phyloP scores from a whole-genome alignment of 2,797 vertebrate genomes.

The Fringilla coelebs region DNA sequence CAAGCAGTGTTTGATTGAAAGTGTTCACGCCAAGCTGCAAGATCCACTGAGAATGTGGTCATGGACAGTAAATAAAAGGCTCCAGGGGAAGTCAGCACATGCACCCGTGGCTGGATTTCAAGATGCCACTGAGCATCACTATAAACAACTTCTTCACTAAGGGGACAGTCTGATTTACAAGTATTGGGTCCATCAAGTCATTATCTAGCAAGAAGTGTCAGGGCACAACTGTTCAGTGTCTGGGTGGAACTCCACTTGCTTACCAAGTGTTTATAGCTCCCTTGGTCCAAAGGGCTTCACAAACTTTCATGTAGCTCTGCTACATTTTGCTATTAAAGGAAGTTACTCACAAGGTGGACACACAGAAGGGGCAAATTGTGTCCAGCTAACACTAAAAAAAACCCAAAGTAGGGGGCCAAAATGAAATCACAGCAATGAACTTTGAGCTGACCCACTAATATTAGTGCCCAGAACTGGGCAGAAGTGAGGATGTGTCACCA shows the following conservation, averaged over 20 bases:
- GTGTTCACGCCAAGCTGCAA: background rate
- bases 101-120: background rate
- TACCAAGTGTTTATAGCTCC: background rate
- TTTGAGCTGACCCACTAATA: background rate
- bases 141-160: background rate
- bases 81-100: background rate
- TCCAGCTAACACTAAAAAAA: background rate
- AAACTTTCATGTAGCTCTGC: background rate
- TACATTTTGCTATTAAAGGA: background rate
- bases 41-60: background rate
- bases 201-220: background rate
- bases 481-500: background rate
- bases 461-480: background rate
- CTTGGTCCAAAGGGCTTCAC: background rate
- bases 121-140: background rate
- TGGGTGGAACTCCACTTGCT: background rate
- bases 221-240: background rate
- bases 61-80: background rate
- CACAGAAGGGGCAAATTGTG: background rate
- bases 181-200: background rate
- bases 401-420: background rate
- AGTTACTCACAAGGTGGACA: background rate
- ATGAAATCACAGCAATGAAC: background rate
- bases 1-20: background rate
- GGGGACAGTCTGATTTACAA: conserved; percentile 9